Evolutionary conservation across 2,888 invertebrate genomes (phyloP).

Genomic region (Esperia sulphurella): DNA sequence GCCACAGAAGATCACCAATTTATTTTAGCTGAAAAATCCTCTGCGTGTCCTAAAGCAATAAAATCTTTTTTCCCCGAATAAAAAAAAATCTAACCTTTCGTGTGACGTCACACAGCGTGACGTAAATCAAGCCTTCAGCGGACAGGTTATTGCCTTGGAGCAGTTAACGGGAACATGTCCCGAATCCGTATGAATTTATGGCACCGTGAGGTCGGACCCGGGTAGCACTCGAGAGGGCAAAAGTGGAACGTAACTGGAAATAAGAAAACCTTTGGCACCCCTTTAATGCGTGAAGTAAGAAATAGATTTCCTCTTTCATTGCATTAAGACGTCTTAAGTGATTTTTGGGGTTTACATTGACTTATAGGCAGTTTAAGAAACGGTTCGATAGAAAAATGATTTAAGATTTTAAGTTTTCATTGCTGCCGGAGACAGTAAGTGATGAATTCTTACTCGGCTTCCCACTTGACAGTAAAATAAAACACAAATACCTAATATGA

Average conservation of each 20-base stretch:
- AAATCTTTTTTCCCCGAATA: neutral
- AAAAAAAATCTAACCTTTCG: neutral
- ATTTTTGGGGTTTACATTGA: neutral
- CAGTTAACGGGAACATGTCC: constrained; percentile 42
- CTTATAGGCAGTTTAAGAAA: neutral
- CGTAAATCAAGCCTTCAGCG: constrained; percentile 38
- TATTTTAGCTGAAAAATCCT: no score
- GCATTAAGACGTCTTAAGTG: neutral
- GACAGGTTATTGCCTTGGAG: constrained; percentile 47
- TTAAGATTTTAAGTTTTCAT: neutral
- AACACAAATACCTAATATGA: no score
- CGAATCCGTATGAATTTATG: constrained; percentile 44
- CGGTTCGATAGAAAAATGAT: no score
- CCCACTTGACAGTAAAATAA: no score
- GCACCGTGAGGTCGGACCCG: constrained; percentile 5
- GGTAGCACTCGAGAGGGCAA: constrained; percentile 3
- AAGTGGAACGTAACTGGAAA: constrained; percentile 2
- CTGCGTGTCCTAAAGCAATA: neutral
- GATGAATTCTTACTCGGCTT: no score
- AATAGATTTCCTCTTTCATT: constrained; percentile 1
- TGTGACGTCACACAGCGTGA: constrained; percentile 19
- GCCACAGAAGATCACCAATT: no score
- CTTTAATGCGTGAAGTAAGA: neutral
- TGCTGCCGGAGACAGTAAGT: no score
- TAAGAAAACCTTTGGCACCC: neutral